These are phyloP conservation scores for Hermodice carunculata DNA, from an alignment of 2,888 invertebrate species.

Conservation along the genomic window DNA sequence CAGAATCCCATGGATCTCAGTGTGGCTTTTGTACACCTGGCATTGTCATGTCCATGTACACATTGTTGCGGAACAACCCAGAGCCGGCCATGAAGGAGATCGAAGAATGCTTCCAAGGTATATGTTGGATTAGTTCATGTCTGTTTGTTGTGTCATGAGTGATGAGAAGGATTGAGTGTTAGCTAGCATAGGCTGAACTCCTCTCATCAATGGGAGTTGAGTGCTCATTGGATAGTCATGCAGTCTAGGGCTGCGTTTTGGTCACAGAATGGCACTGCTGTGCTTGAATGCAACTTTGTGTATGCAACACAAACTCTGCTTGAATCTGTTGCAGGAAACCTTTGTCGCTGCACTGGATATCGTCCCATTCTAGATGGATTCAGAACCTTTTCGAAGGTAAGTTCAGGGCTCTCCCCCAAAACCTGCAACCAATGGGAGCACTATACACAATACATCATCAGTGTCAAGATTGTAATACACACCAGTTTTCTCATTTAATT, in stretches of 20 bases:
- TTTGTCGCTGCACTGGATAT: constrained; percentile 95
- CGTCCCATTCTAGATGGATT: constrained; percentile 93
- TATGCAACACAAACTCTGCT: neutral
- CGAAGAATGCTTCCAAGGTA: constrained; percentile 11
- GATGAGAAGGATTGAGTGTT: no score
- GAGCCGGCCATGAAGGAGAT: constrained; percentile 81
- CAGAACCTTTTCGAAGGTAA: constrained; percentile 73
- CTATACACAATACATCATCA: no score
- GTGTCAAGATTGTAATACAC: no score
- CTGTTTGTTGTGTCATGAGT: no score
- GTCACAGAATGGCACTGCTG: neutral
- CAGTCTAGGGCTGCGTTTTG: no score
- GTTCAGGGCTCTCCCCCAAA: no score
- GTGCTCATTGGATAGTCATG: no score
- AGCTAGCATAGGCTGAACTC: no score
- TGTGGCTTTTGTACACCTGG: constrained; percentile 97
- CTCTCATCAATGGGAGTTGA: no score
- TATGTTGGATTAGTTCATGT: no score
- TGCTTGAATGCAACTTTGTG: neutral
- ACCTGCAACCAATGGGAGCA: no score
- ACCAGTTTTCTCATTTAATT: no score
- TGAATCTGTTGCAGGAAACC: constrained; percentile 75
- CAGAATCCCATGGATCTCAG: constrained; percentile 92
- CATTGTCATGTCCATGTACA: constrained; percentile 97
- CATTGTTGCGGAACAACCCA: constrained; percentile 81